Conservation (phyloP, 1,140 invertebrate species). For the Cecropterus lyciades region DNA sequence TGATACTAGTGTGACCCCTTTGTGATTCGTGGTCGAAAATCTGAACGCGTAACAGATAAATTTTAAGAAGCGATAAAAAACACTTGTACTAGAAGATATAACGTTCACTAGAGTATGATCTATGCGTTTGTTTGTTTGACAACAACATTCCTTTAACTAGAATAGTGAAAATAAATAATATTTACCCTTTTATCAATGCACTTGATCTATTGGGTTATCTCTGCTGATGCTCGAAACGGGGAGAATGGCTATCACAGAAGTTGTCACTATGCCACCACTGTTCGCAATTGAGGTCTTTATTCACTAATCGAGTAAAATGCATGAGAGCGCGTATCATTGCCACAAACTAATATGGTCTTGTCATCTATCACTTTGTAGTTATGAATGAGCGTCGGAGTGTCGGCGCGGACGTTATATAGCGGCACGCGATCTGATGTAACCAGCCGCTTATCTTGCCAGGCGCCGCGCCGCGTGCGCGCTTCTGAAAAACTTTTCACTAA, state of each 20-base stretch:
- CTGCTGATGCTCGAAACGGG: slow-evolving; percentile 75
- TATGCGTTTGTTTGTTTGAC: slow-evolving; percentile 8
- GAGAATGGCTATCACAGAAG: slow-evolving; percentile 77
- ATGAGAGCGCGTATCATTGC: slow-evolving; percentile 81
- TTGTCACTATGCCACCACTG: slow-evolving; percentile 81
- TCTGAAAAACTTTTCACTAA: background rate
- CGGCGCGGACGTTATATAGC: slow-evolving; percentile 59
- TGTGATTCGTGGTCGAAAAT: slow-evolving; percentile 3
- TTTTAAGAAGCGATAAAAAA: background rate
- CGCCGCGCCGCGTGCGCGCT: slow-evolving; percentile 23
- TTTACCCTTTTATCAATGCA: slow-evolving; percentile 73
- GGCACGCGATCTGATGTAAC: slow-evolving; percentile 75
- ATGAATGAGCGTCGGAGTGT: slow-evolving; percentile 62
- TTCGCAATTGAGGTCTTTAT: slow-evolving; percentile 66
- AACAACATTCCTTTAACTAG: background rate
- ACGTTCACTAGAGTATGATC: background rate
- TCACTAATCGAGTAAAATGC: slow-evolving; percentile 62
- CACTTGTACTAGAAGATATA: background rate
- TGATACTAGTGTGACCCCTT: slow-evolving; percentile 42
- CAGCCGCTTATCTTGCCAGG: slow-evolving; percentile 59
- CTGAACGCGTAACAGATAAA: background rate
- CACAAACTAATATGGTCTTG: slow-evolving; percentile 70
- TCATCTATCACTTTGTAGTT: slow-evolving; percentile 67
- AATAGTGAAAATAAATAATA: slow-evolving; percentile 58
- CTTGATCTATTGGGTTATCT: slow-evolving; percentile 66